These are phyloP conservation scores for Bursaphelenchus okinawaensis DNA, from an alignment of 2,888 invertebrate genomes.

Conservation along the genomic window DNA sequence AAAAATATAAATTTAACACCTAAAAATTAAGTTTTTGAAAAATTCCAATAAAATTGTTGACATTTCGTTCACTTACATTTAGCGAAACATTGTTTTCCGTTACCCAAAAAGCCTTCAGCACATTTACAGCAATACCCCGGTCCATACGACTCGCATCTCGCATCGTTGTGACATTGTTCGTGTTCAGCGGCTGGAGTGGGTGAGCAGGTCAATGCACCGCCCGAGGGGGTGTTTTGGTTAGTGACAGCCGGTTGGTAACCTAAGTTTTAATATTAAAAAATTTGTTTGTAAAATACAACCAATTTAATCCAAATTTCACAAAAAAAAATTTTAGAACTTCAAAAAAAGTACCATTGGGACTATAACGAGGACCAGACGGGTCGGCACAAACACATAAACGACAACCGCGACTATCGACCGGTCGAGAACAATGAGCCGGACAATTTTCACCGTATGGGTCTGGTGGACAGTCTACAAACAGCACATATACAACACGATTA, in stretches of 20 bases:
- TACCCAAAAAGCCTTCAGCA: conserved; percentile 75
- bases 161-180: conserved; percentile 70
- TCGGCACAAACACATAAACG: conserved; percentile 46
- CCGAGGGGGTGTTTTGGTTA: neutral
- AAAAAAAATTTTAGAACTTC: neutral
- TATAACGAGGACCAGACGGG: neutral
- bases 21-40: too few relatives aligned
- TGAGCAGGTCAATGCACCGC: neutral
- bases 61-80: conserved; percentile 65
- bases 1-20: too few relatives aligned
- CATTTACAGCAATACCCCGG: conserved; percentile 86
- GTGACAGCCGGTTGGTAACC: neutral
- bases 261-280: too few relatives aligned
- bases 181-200: neutral
- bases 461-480: conserved; percentile 39
- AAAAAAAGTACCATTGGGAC: neutral
- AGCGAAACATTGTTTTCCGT: conserved; percentile 81
- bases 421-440: conserved; percentile 41
- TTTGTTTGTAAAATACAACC: neutral
- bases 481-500: too few relatives aligned
- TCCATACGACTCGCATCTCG: conserved; percentile 68
- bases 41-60: too few relatives aligned
- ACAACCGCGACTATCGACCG: conserved; percentile 48
- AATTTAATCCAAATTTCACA: neutral
- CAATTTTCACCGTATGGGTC: conserved; percentile 47